Evolutionary conservation across 1,140 invertebrate genomes (phyloP).

Genomic region (Drosophila grimshawi): DNA sequence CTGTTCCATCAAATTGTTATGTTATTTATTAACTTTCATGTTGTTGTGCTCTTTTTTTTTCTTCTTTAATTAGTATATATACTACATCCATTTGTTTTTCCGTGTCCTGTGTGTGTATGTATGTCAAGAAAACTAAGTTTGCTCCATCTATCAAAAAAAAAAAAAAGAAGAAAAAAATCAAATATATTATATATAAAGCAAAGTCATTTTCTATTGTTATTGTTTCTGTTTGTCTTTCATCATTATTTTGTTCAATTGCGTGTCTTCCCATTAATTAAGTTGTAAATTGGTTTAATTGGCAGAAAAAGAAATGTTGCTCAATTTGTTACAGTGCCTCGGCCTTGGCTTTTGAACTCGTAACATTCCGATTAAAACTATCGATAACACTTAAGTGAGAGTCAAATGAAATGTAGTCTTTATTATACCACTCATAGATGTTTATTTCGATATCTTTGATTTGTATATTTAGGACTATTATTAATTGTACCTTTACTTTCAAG

Average conservation of each 20-base stretch:
- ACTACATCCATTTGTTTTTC: conserved; percentile 3
- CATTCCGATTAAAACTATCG: conserved; percentile 22
- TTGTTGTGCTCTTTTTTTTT: conserved; percentile 24
- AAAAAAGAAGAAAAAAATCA: neutral
- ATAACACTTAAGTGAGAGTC: neutral
- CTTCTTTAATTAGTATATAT: conserved; percentile 7
- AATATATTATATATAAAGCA: no score
- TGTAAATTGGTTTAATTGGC: neutral
- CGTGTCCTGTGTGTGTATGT: conserved; percentile 15
- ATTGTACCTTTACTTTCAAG: neutral
- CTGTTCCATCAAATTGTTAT: conserved; percentile 12
- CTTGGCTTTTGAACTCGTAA: neutral
- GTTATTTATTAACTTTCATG: conserved; percentile 21
- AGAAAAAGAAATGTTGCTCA: neutral
- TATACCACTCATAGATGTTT: neutral
- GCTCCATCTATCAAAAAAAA: neutral
- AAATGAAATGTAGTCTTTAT: neutral
- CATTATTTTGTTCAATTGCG: conserved; percentile 3
- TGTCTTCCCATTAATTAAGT: neutral
- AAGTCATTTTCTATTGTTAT: neutral
- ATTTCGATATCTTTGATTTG: no score
- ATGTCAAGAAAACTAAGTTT: conserved; percentile 1
- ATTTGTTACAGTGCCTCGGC: neutral
- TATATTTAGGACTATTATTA: neutral
- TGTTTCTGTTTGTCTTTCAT: neutral